A percentile compares a stretch with the other conserved stretches of the same genome.
Evolutionary conservation across 2,113 vertebrate species (phyloP).

Genomic region (Arvicanthis niloticus): DNA sequence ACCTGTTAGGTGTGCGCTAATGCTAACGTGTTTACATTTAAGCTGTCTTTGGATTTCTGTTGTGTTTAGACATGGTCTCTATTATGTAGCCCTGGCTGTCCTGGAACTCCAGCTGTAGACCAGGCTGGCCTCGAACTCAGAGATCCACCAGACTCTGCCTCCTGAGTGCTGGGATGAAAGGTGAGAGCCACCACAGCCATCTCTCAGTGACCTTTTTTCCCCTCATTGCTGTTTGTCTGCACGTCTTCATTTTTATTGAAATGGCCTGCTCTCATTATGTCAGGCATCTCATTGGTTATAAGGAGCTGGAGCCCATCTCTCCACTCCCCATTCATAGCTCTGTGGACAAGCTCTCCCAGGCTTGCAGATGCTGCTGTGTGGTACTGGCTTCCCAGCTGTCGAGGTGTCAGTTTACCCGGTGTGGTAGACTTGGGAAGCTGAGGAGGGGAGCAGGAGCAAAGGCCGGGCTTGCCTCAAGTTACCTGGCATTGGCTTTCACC

Average conservation of each 20-base stretch:
- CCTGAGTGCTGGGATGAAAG: not conserved
- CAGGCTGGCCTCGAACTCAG: not conserved
- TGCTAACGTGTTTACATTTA: constrained; percentile 29
- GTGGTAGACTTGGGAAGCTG: not conserved
- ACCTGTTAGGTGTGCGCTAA: constrained; percentile 1
- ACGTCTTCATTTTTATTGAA: not conserved
- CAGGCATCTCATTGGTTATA: not conserved
- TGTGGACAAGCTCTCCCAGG: not conserved
- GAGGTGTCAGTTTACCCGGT: not conserved
- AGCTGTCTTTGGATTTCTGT: not conserved
- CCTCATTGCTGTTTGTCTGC: not conserved
- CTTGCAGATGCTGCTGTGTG: not conserved
- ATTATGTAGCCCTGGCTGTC: not conserved
- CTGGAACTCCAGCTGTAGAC: not conserved
- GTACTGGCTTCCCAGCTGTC: not conserved
- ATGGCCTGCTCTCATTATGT: not conserved
- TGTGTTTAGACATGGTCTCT: not conserved
- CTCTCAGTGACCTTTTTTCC: not conserved
- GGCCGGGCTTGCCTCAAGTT: constrained; percentile 8
- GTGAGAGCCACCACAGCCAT: not conserved
- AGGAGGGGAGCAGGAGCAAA: not conserved
- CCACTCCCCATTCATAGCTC: not conserved
- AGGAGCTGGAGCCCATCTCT: not conserved
- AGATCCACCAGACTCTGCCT: not conserved
- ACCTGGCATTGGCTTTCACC: not conserved